Conservation (phyloP, 2,888 invertebrate species). For the Cecidostiba fungosa region DNA sequence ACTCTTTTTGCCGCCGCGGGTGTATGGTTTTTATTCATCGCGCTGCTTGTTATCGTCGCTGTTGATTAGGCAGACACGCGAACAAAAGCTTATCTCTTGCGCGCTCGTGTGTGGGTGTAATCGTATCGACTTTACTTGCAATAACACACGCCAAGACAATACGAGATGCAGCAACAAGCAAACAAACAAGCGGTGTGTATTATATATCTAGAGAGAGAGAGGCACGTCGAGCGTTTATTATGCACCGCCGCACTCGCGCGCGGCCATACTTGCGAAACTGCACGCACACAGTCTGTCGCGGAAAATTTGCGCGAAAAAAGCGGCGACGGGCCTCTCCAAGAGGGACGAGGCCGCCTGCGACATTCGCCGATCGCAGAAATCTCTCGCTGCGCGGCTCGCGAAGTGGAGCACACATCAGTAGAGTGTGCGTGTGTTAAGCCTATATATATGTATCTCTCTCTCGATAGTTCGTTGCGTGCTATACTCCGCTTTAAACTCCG, state of each 20-base stretch:
- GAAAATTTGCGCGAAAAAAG: constrained; percentile 21
- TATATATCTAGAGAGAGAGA: not conserved
- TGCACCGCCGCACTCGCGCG: not conserved
- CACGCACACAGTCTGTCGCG: constrained; percentile 22
- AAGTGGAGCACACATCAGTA: constrained; percentile 25
- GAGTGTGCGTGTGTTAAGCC: not conserved
- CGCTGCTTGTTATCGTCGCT: not conserved
- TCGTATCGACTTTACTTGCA: too few relatives aligned
- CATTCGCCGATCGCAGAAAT: constrained; percentile 16
- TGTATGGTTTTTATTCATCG: not conserved
- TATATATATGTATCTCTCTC: not conserved
- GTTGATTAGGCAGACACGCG: not conserved
- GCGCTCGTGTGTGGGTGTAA: too few relatives aligned
- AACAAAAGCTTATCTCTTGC: not conserved
- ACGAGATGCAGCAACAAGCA: too few relatives aligned
- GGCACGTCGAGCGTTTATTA: not conserved
- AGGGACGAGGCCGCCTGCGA: constrained; percentile 34
- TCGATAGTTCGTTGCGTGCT: not conserved
- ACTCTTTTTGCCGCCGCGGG: not conserved
- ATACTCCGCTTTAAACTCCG: not conserved
- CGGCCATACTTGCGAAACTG: not conserved
- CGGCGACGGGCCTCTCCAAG: constrained; percentile 9
- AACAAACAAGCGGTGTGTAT: not conserved
- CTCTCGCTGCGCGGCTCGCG: not conserved
- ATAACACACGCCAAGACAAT: not conserved